Percentiles rank a stretch among this genome's conserved stretches.
These are phyloP conservation scores for Petrocephalus schoutedeni DNA, from an alignment of 2,797 vertebrate species.

Conservation along the genomic window DNA sequence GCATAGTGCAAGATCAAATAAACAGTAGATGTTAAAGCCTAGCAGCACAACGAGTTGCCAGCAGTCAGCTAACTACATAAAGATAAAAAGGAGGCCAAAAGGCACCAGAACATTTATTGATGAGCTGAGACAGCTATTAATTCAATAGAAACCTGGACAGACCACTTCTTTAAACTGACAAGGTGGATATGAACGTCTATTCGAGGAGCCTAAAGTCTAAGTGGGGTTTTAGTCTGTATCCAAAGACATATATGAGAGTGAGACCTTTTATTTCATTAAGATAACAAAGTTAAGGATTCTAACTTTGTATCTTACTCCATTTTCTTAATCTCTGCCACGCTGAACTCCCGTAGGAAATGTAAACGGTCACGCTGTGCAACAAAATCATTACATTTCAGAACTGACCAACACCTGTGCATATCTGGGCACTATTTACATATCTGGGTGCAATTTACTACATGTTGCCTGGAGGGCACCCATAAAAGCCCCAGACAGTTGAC, in stretches of 20 bases:
- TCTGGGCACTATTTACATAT: neutral
- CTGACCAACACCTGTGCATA: neutral
- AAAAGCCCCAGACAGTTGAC: neutral
- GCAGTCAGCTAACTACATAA: neutral
- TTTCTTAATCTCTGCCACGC: neutral
- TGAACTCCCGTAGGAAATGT: neutral
- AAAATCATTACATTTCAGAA: neutral
- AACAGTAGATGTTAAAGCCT: neutral
- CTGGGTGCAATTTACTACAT: neutral
- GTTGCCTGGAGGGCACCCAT: neutral
- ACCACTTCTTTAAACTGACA: constrained; percentile 1
- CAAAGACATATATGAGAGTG: neutral
- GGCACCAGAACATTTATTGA: neutral
- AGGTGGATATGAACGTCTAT: neutral
- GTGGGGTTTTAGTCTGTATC: neutral
- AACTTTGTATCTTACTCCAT: neutral
- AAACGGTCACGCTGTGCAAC: neutral
- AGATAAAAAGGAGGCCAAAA: neutral
- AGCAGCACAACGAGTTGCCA: neutral
- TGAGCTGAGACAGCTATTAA: neutral
- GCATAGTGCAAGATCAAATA: neutral
- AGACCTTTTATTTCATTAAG: neutral
- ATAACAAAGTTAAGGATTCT: neutral
- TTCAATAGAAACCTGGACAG: neutral
- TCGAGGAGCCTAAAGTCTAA: neutral